Evolutionary conservation across 2,797 vertebrate species (phyloP), one percentile per base, ranked within the genome.

Genomic region (Gymnothorax reevesii): DNA sequence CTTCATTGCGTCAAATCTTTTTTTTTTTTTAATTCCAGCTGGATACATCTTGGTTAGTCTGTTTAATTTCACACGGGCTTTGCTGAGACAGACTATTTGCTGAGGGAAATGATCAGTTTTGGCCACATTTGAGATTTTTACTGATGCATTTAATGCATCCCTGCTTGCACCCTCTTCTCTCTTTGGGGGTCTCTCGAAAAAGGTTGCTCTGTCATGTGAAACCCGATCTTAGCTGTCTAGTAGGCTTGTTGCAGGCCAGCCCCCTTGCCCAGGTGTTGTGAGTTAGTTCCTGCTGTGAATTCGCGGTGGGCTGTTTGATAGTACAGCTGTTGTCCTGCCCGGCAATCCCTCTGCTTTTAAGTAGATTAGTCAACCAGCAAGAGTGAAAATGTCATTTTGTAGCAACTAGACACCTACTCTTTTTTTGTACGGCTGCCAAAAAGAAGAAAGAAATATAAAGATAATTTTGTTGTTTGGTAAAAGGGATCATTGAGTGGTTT

Each of bases 231-330:
- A 80, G 80, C 82, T 55, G 79, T 57, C 82, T 55, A 80, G 84
- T 62, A 85, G 86, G 86, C 87, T 82, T 86, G 89, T 90, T 90
- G 88, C 83, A 88, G 77, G 55, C 77, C 49, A 77, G 71, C 84
- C 83, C 90, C 90, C 55, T 91, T 91, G 82, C 90, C 94, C 94
- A 94, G 94, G 94, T 96, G 95, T 94, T 94, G 89, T 91, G 93
- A 91, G 92, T 93, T 91, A 90, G 88, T 88, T 92, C 95, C 94
- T 94, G 94, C 96, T 94, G 94, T 93, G 92, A 90, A 87, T 27
- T 17, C 86, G 85, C 55, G 84, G 84, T 86, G 87, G 77, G 69
- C 87, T 83, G 55, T 87, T 87, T 89, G 82, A 87, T 83, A 89
- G 89, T 90, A 85, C 85, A 88, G 87, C 87, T 87, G 87, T 87